phyloP scores from a whole-genome alignment of 2,888 invertebrate genomes.

The Fragum whitleyi region DNA sequence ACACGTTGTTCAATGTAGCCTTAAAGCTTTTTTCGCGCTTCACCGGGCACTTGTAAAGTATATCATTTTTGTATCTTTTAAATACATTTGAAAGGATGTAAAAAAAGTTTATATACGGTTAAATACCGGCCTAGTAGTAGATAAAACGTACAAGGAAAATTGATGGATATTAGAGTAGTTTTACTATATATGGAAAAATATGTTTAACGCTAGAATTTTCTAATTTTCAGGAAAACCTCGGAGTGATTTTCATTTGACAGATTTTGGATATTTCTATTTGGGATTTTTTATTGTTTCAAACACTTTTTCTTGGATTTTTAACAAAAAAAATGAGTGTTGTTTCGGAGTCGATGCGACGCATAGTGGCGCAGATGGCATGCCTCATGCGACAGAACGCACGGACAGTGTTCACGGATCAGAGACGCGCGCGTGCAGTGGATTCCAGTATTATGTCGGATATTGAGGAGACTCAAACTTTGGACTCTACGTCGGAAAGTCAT shows the following conservation, averaged over 20 bases:
- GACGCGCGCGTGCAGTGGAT: slow-evolving; percentile 35
- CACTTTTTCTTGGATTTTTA: too few species aligned
- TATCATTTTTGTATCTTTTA: neutral
- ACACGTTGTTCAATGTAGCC: neutral
- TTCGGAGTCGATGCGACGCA: slow-evolving; percentile 61
- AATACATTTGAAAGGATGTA: neutral
- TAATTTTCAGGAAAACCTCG: neutral
- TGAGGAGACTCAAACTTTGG: neutral
- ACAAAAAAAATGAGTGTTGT: slow-evolving; percentile 50
- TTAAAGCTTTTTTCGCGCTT: neutral
- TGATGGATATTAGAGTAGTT: too few species aligned
- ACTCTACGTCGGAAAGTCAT: neutral
- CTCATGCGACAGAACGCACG: slow-evolving; percentile 54
- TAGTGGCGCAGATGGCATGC: slow-evolving; percentile 55
- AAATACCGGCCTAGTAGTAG: neutral
- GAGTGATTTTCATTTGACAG: neutral
- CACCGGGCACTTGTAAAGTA: neutral
- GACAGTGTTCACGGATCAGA: slow-evolving; percentile 49
- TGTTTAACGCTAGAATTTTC: too few species aligned
- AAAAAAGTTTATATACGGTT: neutral
- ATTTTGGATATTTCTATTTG: neutral
- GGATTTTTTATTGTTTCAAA: neutral
- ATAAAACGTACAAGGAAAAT: too few species aligned
- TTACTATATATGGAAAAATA: too few species aligned
- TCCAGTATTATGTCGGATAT: slow-evolving; percentile 44